Conservation (phyloP, 1,140 invertebrate species). For the Rhyzopertha dominica region DNA sequence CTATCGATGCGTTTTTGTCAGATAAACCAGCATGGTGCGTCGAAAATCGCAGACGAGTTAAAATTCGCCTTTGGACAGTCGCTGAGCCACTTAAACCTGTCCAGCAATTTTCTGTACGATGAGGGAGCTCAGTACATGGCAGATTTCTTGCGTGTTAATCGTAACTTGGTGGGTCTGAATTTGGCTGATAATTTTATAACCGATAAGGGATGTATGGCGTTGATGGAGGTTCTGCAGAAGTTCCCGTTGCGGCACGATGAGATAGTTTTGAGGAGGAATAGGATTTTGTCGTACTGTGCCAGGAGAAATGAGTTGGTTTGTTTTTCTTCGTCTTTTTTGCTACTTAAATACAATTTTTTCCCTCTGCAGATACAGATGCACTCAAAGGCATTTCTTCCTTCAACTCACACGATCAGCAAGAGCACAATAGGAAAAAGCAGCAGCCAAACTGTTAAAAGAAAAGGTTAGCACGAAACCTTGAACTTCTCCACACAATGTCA, state of each 20-base stretch:
- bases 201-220: constrained; percentile 23
- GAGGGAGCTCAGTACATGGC: constrained; percentile 17
- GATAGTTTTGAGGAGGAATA: constrained; percentile 22
- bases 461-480: no score
- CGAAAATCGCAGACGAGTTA: constrained; percentile 33
- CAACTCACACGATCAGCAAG: no score
- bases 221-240: constrained; percentile 27
- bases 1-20: constrained; percentile 35
- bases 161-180: constrained; percentile 36
- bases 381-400: no score
- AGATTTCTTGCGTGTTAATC: constrained; percentile 22
- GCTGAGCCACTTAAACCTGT: constrained; percentile 21
- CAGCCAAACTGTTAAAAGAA: no score
- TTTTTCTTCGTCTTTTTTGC: neutral
- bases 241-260: constrained; percentile 34
- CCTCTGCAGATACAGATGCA: no score
- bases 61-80: neutral
- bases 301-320: constrained; percentile 5
- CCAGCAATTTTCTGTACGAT: constrained; percentile 20
- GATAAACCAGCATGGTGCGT: constrained; percentile 29
- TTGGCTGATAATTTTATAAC: constrained; percentile 38
- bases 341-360: no score
- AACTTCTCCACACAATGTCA: no score
- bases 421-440: no score
- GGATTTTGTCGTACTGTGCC: constrained; percentile 3